Conservation (phyloP, 2,113 vertebrate species). For the Gavialis gangeticus region DNA sequence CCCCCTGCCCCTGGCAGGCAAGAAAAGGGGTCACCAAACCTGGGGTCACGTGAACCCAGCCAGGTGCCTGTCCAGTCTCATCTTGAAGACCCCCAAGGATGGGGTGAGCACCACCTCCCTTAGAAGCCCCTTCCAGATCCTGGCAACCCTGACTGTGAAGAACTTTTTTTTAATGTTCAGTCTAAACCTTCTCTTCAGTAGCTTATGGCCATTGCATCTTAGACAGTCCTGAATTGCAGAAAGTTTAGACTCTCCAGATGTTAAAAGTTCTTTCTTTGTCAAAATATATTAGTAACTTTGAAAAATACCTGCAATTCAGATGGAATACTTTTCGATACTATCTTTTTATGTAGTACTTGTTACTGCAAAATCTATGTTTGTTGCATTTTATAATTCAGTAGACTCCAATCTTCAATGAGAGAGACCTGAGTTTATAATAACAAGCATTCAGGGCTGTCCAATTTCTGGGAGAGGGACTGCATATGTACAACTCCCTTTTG, state of each 20-base stretch:
- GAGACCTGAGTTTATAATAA: neutral
- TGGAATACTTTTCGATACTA: neutral
- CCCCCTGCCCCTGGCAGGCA: no score
- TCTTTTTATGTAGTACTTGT: neutral
- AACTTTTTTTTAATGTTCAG: neutral
- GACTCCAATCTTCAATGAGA: neutral
- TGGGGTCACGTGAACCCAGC: no score
- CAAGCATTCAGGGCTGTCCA: neutral
- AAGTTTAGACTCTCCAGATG: neutral
- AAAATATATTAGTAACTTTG: neutral
- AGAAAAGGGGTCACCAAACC: no score
- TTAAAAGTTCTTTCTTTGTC: neutral
- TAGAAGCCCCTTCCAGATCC: no score
- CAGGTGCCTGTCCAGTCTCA: no score
- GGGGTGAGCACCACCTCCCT: no score
- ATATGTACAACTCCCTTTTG: no score
- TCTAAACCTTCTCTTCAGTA: neutral
- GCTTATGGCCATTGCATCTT: neutral
- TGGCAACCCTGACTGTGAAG: no score
- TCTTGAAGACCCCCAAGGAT: no score
- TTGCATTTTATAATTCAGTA: neutral
- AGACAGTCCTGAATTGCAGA: neutral
- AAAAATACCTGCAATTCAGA: neutral
- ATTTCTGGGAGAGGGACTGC: no score
- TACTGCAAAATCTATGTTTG: neutral